Percentiles rank a stretch among this genome's conserved stretches.
Evolutionary conservation across 2,797 vertebrate species (phyloP).

Genomic region (Ceyx erithaca): DNA sequence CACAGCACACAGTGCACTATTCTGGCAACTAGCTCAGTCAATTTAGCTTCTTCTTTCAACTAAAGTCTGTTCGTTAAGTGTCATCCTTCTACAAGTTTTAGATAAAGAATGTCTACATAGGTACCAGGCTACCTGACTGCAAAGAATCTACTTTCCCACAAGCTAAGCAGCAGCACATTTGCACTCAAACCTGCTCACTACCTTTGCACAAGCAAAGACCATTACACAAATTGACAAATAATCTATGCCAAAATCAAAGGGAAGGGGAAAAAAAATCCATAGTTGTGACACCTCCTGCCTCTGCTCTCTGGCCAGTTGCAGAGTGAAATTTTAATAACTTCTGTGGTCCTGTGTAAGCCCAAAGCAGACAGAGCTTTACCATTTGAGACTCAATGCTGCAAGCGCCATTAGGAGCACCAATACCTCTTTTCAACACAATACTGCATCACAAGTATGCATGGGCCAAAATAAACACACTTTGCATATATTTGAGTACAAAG

Average conservation of each 20-base stretch:
- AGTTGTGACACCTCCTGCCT: background rate
- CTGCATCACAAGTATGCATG: background rate
- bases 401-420: background rate
- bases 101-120: background rate
- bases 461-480: background rate
- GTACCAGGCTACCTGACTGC: background rate
- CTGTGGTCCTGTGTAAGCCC: background rate
- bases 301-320: background rate
- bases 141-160: background rate
- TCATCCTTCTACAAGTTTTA: background rate
- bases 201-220: background rate
- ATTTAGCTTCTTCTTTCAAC: background rate
- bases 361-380: background rate
- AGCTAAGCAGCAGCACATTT: background rate
- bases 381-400: background rate
- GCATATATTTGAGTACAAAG: background rate
- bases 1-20: background rate
- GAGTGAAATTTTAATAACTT: background rate
- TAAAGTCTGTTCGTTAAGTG: background rate
- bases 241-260: background rate
- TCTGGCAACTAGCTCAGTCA: constrained; percentile 23
- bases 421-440: background rate
- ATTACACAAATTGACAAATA: background rate
- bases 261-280: background rate
- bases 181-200: background rate